Conservation (phyloP, 2,113 vertebrate species). For the Ptilonorhynchus violaceus region DNA sequence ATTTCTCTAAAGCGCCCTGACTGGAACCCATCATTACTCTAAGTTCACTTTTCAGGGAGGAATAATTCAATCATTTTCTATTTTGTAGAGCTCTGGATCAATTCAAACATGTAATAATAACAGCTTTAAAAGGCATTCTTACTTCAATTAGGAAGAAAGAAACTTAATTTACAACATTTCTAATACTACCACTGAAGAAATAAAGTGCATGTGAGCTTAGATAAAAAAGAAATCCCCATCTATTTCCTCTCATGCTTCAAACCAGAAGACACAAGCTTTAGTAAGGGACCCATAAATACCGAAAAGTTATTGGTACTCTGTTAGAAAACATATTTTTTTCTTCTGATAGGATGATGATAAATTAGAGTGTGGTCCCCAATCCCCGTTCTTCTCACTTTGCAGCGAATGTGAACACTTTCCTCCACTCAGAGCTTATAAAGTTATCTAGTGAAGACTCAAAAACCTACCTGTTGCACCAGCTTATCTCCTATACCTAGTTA, state of each 20-base stretch:
- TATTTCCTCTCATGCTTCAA: slow-evolving; percentile 39
- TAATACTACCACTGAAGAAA: not conserved
- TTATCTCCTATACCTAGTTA: not conserved
- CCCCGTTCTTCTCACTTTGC: not conserved
- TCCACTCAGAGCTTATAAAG: not conserved
- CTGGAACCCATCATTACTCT: slow-evolving; percentile 14
- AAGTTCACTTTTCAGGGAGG: not conserved
- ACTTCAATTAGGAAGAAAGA: not conserved
- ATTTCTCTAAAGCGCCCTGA: not conserved
- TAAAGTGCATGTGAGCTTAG: not conserved
- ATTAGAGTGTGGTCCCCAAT: not conserved
- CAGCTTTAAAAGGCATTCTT: not conserved
- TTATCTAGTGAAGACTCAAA: not conserved
- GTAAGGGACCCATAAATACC: slow-evolving; percentile 36
- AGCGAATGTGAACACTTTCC: not conserved
- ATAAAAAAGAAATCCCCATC: slow-evolving; percentile 24
- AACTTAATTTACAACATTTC: slow-evolving; percentile 16
- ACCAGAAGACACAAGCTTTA: slow-evolving; percentile 6
- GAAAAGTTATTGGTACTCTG: slow-evolving; percentile 14
- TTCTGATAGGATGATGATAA: slow-evolving; percentile 67
- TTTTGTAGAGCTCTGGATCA: not conserved
- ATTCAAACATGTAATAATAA: slow-evolving; percentile 4
- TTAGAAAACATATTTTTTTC: slow-evolving; percentile 51
- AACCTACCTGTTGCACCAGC: not conserved
- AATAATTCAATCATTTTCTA: slow-evolving; percentile 32